Conservation (phyloP, 2,797 vertebrate genomes). For the Falco columbarius region DNA sequence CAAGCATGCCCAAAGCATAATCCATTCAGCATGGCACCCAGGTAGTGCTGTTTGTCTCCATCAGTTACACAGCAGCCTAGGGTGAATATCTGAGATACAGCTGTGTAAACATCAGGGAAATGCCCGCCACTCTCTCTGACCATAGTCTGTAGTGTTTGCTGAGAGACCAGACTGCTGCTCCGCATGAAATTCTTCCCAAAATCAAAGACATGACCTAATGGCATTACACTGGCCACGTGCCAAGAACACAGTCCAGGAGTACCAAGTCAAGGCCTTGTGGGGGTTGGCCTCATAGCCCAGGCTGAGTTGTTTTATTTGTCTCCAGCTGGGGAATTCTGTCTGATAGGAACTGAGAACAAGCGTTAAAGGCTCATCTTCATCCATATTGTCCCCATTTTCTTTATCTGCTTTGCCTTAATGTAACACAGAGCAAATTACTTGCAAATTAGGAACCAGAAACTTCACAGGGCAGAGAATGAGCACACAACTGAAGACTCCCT, state of each 20-base stretch:
- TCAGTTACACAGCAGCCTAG: background rate
- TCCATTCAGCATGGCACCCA: background rate
- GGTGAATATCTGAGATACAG: background rate
- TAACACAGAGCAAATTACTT: background rate
- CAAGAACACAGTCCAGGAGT: background rate
- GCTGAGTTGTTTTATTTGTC: background rate
- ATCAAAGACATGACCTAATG: background rate
- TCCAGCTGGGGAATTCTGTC: background rate
- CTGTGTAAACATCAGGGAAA: background rate
- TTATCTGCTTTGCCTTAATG: background rate
- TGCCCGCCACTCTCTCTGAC: background rate
- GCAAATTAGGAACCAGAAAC: background rate
- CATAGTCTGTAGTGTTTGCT: background rate
- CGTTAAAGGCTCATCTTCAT: background rate
- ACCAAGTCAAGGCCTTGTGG: background rate
- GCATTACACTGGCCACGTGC: background rate
- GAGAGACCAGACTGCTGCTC: background rate
- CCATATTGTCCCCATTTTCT: background rate
- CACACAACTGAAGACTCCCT: background rate
- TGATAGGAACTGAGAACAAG: background rate
- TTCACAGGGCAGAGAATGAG: background rate
- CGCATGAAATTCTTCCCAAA: background rate
- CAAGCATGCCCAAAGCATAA: background rate
- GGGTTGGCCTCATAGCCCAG: background rate
- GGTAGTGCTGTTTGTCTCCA: background rate